Percentiles rank a stretch among this genome's conserved stretches.
phyloP scores from a whole-genome alignment of 1,140 invertebrate genomes.

The Hydropsyche tenuis region DNA sequence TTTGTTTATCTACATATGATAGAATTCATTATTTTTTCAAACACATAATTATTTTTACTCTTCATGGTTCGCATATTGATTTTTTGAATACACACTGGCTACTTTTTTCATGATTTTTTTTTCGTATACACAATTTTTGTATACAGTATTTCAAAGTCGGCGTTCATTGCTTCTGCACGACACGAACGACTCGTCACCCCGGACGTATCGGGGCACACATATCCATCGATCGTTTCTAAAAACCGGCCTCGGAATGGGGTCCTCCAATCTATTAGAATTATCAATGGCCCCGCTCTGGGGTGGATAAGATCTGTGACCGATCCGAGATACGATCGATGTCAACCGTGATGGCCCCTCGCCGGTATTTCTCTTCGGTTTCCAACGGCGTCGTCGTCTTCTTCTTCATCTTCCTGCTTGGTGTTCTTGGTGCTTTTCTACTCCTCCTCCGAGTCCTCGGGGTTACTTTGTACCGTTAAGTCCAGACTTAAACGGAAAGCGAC shows the following conservation, averaged over 20 bases:
- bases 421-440: neutral
- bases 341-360: constrained; percentile 29
- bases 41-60: too few species aligned
- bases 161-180: neutral
- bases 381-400: neutral
- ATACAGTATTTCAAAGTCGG: too few species aligned
- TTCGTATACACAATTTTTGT: too few species aligned
- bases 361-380: too few species aligned
- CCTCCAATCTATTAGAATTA: constrained; percentile 33
- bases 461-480: constrained; percentile 11
- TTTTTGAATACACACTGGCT: too few species aligned
- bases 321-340: constrained; percentile 35
- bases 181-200: constrained; percentile 20
- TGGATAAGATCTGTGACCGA: constrained; percentile 37
- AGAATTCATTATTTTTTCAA: too few species aligned
- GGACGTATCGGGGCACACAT: constrained; percentile 1
- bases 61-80: too few species aligned
- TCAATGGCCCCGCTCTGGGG: constrained; percentile 3
- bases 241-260: constrained; percentile 29
- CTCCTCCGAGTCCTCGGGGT: neutral
- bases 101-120: too few species aligned
- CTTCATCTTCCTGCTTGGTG: neutral
- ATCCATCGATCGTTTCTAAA: constrained; percentile 10
- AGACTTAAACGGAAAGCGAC: too few species aligned
- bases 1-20: too few species aligned